Evolutionary conservation across 2,888 invertebrate species (phyloP), one percentile per base, ranked within the genome.

Genomic region (Mythimna vitellina): DNA sequence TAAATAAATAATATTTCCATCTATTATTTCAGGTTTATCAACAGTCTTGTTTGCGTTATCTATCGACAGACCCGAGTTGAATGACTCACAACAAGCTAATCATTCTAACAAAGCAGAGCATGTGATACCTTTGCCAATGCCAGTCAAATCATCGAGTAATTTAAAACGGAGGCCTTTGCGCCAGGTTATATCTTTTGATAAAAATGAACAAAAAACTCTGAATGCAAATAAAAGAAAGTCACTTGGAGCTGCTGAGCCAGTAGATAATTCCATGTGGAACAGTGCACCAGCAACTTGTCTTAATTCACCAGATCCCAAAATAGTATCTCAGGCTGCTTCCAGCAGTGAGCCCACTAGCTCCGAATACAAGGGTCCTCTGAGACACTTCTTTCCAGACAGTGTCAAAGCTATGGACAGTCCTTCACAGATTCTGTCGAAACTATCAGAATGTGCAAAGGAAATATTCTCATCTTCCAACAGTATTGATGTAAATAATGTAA

Each of bases 1-100:
- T 0, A 65, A 46, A 66, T 68, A 56, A 75, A 46, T 20, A 46
- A 25, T 35, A 63, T 77, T 73, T 56, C 70, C 70, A 65, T 76
- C 68, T 67, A 68, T 78, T 89, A 83, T 96, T 95, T 81, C 90
- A 98, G 98, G 98, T 82, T 97, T 99, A 90, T 98, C 98, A 82
- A 97, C 98, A 67, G 98, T 99, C 89, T 96, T 99, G 82, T 99
- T 99, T 96, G 99, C 99, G 32, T 97, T 99, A 90, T 98, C 97
- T 89, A 98, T 99, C 76, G 99, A 99, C 95, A 98, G 98, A 92
- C 96, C 97, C 42, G 98, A 98, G 90, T 96, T 99, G 70, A 98
- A 98, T 93, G 96, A 97, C 92, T 96, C 94, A 92, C 94, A 94
- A 85, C 96, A 93, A 89, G 92, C 89, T 70, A 95, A 87, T 88